A percentile compares a stretch with the other conserved stretches of the same genome.
These are phyloP conservation scores for Anhinga rufa DNA, from an alignment of 2,113 vertebrate species.

Conservation along the genomic window DNA sequence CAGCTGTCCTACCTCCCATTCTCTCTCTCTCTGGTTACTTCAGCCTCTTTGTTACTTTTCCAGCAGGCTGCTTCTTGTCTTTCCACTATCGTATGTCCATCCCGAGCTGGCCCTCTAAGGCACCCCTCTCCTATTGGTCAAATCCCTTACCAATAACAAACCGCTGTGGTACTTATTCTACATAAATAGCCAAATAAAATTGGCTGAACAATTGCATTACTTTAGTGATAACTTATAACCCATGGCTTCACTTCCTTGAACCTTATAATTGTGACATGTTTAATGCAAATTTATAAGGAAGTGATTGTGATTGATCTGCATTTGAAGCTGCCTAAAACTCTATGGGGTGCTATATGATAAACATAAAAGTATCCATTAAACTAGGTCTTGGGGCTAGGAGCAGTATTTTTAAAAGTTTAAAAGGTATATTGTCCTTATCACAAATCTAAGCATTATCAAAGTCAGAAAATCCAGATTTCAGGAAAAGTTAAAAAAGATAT, in stretches of 20 bases:
- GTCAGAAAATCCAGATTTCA: neutral
- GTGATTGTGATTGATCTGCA: neutral
- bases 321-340: neutral
- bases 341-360: accelerated
- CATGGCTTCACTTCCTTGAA: neutral
- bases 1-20: neutral
- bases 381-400: neutral
- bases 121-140: neutral
- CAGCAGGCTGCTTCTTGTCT: neutral
- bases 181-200: neutral
- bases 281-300: neutral
- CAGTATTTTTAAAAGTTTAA: neutral
- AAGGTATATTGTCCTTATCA: neutral
- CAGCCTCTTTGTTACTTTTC: neutral
- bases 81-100: neutral
- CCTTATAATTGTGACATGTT: neutral
- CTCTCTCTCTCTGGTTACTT: neutral
- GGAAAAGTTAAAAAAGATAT: neutral
- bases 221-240: neutral
- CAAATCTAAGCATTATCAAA: neutral
- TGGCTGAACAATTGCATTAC: neutral
- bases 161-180: neutral
- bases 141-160: neutral
- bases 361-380: neutral
- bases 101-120: neutral